These are phyloP conservation scores for Pollenia angustigena DNA, from an alignment of 2,888 invertebrate genomes.

Conservation along the genomic window DNA sequence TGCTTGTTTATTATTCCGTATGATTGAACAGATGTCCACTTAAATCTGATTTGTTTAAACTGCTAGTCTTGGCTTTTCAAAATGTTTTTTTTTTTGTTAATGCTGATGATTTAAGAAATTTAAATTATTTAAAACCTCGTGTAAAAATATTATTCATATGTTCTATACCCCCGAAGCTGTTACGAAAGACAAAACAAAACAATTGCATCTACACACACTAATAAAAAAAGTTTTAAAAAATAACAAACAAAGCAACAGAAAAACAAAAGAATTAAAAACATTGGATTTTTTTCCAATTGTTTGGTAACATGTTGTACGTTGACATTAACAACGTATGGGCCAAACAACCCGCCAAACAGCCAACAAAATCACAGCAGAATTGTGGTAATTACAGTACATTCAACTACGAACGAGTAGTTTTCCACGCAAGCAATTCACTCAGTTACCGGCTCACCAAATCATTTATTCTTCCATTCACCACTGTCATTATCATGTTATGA, in stretches of 20 bases:
- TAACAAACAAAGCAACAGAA: neutral
- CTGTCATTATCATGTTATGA: conserved; percentile 53
- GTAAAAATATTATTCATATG: no score
- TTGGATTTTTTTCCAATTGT: conserved; percentile 37
- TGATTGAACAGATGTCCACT: no score
- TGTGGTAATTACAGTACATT: conserved; percentile 67
- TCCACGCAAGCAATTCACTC: conserved; percentile 8
- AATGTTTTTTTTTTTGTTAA: no score
- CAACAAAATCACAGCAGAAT: conserved; percentile 46
- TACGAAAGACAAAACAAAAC: neutral
- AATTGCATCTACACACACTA: neutral
- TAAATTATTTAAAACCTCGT: no score
- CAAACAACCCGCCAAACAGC: conserved; percentile 22
- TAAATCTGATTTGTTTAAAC: no score
- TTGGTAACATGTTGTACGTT: conserved; percentile 64
- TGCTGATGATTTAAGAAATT: no score
- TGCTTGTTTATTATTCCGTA: no score
- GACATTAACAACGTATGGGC: conserved; percentile 50
- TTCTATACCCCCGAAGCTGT: no score
- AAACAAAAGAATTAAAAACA: conserved; percentile 16
- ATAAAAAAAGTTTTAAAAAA: neutral
- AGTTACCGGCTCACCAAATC: neutral
- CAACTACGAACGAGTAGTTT: conserved; percentile 39
- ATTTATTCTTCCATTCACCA: neutral
- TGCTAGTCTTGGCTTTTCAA: no score